phyloP scores from a whole-genome alignment of 2,113 vertebrate species.

The Proterorhinus semilunaris region DNA sequence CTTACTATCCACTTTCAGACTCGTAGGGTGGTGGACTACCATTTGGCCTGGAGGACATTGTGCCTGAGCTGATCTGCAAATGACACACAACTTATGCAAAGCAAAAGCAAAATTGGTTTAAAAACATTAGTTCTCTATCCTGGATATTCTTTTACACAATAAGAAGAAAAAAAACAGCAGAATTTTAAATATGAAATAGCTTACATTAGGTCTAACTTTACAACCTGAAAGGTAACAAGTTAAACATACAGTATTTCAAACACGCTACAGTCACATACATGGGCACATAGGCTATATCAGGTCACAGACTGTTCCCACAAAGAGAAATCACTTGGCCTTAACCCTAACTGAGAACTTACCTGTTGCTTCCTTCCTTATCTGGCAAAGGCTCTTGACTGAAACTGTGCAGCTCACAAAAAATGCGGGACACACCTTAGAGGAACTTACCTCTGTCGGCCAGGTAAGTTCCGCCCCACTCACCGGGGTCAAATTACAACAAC shows the following conservation, averaged over 20 bases:
- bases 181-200: too few relatives aligned
- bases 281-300: too few relatives aligned
- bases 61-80: conserved; percentile 29
- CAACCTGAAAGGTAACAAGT: too few relatives aligned
- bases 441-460: accelerated
- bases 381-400: conserved; percentile 38
- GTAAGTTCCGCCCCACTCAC: conserved; percentile 25
- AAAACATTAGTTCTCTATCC: too few relatives aligned
- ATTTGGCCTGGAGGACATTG: conserved; percentile 81
- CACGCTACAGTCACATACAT: too few relatives aligned
- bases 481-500: conserved; percentile 26
- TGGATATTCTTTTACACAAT: too few relatives aligned
- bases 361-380: not conserved
- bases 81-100: not conserved
- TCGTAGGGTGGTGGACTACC: conserved; percentile 91
- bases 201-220: too few relatives aligned
- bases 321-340: too few relatives aligned
- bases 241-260: too few relatives aligned
- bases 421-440: conserved; percentile 38
- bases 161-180: too few relatives aligned
- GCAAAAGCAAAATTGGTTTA: too few relatives aligned
- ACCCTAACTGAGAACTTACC: conserved; percentile 23
- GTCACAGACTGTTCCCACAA: too few relatives aligned
- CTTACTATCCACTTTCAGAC: conserved; percentile 80
- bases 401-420: conserved; percentile 29